A percentile compares a stretch with the other conserved stretches of the same genome.
These are phyloP conservation scores for Paracanthobrama guichenoti DNA, from an alignment of 2,113 vertebrate species.

Conservation along the genomic window DNA sequence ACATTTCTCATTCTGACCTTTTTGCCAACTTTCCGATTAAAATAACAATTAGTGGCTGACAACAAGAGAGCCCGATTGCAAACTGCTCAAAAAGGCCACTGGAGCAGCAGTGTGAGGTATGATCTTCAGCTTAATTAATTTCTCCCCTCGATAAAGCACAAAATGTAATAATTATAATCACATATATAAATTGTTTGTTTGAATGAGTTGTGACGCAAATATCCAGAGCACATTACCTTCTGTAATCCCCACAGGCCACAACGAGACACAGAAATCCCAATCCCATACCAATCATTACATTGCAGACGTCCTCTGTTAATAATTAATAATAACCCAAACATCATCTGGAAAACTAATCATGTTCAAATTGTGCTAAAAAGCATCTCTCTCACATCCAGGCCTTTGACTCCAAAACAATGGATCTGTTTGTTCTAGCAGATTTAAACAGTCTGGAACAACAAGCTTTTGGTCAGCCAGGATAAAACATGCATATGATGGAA, in stretches of 20 bases:
- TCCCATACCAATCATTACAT: not conserved
- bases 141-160: not conserved
- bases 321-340: not conserved
- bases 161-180: not conserved
- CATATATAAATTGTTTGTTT: not conserved
- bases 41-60: not conserved
- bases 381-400: not conserved
- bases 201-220: not conserved
- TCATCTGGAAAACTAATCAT: not conserved
- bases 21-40: not conserved
- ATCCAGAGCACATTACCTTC: not conserved
- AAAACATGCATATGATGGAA: not conserved
- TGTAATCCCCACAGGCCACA: not conserved
- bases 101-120: not conserved
- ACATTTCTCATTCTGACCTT: not conserved
- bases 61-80: not conserved
- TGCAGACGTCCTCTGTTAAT: not conserved
- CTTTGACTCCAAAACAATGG: not conserved
- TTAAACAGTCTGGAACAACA: not conserved
- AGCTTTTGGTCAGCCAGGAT: constrained; percentile 3
- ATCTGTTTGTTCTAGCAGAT: constrained; percentile 5
- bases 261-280: constrained; percentile 3
- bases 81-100: not conserved
- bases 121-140: not conserved
- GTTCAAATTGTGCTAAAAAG: not conserved